These are phyloP conservation scores for Tretioscincus oriximinensis DNA, from an alignment of 2,113 vertebrate species.

Conservation along the genomic window DNA sequence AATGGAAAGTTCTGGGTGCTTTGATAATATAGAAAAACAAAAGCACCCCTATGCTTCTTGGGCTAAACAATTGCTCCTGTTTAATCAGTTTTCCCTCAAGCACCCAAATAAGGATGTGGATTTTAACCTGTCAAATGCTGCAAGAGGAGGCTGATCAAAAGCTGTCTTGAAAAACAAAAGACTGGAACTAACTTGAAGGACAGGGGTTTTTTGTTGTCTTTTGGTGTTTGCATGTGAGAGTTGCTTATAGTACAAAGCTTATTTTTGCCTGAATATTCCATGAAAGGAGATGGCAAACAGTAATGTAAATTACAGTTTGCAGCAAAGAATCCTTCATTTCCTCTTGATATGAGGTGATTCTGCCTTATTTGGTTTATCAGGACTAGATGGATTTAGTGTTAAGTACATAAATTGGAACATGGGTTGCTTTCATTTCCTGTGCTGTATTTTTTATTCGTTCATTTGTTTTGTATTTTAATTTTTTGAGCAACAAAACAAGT, in stretches of 20 bases:
- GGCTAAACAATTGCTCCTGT: slow-evolving; percentile 62
- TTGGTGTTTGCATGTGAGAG: slow-evolving; percentile 49
- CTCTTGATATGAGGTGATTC: slow-evolving; percentile 7
- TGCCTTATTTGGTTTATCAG: slow-evolving; percentile 22
- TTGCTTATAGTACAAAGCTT: slow-evolving; percentile 29
- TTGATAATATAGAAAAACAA: slow-evolving; percentile 64
- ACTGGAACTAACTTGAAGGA: slow-evolving; percentile 58
- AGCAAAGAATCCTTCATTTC: background rate
- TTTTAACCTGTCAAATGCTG: slow-evolving; percentile 67
- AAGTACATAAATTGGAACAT: background rate
- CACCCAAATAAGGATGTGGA: slow-evolving; percentile 42
- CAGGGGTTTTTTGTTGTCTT: slow-evolving; percentile 43
- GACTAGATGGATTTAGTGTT: slow-evolving; percentile 39
- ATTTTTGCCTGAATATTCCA: background rate
- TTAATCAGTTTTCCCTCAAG: slow-evolving; percentile 56
- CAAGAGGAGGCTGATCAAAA: slow-evolving; percentile 50
- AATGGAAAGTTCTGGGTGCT: background rate
- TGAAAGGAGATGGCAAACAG: background rate
- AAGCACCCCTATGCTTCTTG: slow-evolving; percentile 48
- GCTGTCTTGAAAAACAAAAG: slow-evolving; percentile 54
- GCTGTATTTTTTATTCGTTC: slow-evolving; percentile 49
- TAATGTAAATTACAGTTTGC: background rate
- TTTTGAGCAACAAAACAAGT: too few species aligned
- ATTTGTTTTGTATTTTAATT: too few species aligned
- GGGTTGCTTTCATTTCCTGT: slow-evolving; percentile 44